Percentiles rank a stretch among this genome's conserved stretches.
phyloP scores from a whole-genome alignment of 2,797 vertebrate species.

The Chromobotia macracanthus region DNA sequence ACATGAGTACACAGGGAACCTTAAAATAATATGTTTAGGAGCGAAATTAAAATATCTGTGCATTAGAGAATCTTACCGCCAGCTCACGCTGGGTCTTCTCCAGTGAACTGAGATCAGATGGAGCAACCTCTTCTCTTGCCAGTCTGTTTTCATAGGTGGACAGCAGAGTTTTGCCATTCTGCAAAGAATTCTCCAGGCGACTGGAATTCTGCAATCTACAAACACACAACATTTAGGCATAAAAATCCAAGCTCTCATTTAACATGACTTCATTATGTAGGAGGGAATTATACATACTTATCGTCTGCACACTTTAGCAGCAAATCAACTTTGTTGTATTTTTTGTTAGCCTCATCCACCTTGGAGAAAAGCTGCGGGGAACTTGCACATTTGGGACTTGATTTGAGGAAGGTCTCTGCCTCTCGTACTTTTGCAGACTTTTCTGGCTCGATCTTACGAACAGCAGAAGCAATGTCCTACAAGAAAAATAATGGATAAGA shows the following conservation, averaged over 20 bases:
- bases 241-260: not conserved
- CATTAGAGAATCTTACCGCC: slow-evolving; percentile 73
- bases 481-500: slow-evolving; percentile 15
- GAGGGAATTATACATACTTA: slow-evolving; percentile 77
- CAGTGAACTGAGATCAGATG: slow-evolving; percentile 78
- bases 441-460: slow-evolving; percentile 85
- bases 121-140: slow-evolving; percentile 85
- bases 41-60: not conserved
- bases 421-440: slow-evolving; percentile 81
- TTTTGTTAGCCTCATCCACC: slow-evolving; percentile 82
- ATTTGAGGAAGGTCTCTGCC: slow-evolving; percentile 82
- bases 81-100: slow-evolving; percentile 87
- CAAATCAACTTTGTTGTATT: slow-evolving; percentile 82
- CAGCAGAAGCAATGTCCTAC: slow-evolving; percentile 84
- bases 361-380: slow-evolving; percentile 83
- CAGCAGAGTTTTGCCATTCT: slow-evolving; percentile 82
- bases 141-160: slow-evolving; percentile 86
- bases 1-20: not conserved
- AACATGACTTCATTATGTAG: not conserved
- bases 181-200: slow-evolving; percentile 86
- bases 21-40: not conserved
- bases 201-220: slow-evolving; percentile 85
- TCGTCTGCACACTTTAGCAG: slow-evolving; percentile 87
- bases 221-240: slow-evolving; percentile 20
- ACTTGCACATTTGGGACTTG: slow-evolving; percentile 78